Conservation (phyloP, 2,888 invertebrate genomes). For the Fragum whitleyi region DNA sequence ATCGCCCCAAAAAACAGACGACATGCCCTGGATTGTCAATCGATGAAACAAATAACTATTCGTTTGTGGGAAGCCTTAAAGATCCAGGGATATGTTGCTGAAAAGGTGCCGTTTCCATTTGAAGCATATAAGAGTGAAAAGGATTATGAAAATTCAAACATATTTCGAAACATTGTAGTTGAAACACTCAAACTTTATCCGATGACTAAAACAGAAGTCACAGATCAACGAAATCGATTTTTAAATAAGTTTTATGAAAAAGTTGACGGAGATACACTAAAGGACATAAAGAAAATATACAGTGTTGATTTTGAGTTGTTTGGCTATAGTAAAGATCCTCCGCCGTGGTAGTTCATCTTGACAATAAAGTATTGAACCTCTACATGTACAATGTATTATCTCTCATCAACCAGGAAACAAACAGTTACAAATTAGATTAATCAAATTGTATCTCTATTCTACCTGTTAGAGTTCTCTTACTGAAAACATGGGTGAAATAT, state of each 20-base stretch:
- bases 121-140: background rate
- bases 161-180: background rate
- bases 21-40: background rate
- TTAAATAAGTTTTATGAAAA: constrained; percentile 3
- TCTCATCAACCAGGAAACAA: too few relatives aligned
- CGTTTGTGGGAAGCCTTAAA: background rate
- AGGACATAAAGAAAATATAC: background rate
- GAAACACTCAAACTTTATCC: background rate
- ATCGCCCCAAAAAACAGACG: background rate
- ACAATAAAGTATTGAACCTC: too few relatives aligned
- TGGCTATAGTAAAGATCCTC: constrained; percentile 13
- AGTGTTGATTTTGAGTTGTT: constrained; percentile 10
- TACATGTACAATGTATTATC: too few relatives aligned
- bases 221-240: background rate
- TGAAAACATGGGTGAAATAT: too few relatives aligned
- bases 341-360: constrained; percentile 15
- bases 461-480: too few relatives aligned
- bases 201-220: background rate
- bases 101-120: background rate
- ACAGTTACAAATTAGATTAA: too few relatives aligned
- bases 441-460: too few relatives aligned
- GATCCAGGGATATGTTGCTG: background rate
- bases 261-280: background rate
- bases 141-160: background rate
- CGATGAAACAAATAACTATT: background rate